Evolutionary conservation across 1,140 invertebrate genomes (phyloP).

Genomic region (Saccostrea cuccullata): DNA sequence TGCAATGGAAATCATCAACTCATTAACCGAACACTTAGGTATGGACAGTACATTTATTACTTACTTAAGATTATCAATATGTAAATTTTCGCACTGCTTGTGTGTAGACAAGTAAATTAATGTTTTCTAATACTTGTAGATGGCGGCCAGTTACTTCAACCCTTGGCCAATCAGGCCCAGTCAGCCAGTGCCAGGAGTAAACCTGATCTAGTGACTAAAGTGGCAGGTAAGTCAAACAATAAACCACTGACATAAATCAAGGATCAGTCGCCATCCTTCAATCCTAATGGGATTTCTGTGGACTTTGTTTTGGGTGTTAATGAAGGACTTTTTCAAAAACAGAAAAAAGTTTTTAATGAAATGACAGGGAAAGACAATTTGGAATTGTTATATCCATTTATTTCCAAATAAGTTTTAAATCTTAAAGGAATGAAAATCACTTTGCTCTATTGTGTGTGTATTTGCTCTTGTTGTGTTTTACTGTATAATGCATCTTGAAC

Average conservation of each 20-base stretch:
- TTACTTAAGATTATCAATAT: not conserved
- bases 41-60: slow-evolving; percentile 39
- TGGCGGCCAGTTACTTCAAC: slow-evolving; percentile 72
- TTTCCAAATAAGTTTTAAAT: too few species aligned
- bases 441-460: too few species aligned
- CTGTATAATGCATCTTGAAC: too few species aligned
- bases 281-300: too few species aligned
- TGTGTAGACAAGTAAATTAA: not conserved
- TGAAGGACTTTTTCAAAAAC: too few species aligned
- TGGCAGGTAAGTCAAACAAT: slow-evolving; percentile 72
- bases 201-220: slow-evolving; percentile 75
- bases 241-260: not conserved
- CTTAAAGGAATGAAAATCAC: too few species aligned
- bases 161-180: slow-evolving; percentile 74
- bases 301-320: too few species aligned
- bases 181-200: slow-evolving; percentile 74
- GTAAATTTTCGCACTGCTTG: not conserved
- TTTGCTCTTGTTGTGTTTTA: too few species aligned
- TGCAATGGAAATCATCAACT: slow-evolving; percentile 73
- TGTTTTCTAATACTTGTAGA: slow-evolving; percentile 64
- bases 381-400: too few species aligned
- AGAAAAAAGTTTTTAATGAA: too few species aligned
- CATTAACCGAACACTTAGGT: slow-evolving; percentile 76
- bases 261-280: too few species aligned
- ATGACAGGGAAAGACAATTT: too few species aligned